Evolutionary conservation across 2,888 invertebrate species (phyloP).

Genomic region (Lobophora halterata): DNA sequence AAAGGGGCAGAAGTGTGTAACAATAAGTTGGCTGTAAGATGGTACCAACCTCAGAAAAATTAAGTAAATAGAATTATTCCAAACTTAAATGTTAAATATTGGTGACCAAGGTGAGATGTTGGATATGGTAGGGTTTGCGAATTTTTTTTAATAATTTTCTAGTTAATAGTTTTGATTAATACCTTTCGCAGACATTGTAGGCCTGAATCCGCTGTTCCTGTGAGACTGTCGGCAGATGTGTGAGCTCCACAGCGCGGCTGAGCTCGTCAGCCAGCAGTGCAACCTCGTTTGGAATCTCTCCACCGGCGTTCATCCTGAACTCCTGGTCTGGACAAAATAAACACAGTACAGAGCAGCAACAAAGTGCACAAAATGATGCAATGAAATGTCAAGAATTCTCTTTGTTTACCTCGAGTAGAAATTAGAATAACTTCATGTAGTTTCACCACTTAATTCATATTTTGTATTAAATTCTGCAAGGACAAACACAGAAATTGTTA

Average conservation of each 20-base stretch:
- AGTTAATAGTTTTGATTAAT: constrained; percentile 7
- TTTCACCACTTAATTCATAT: constrained; percentile 38
- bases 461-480: constrained; percentile 29
- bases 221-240: constrained; percentile 88
- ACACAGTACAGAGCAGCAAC: constrained; percentile 9
- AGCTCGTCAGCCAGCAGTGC: constrained; percentile 87
- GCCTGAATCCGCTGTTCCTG: constrained; percentile 90
- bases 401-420: constrained; percentile 48
- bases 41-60: too few relatives aligned
- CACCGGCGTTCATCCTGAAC: constrained; percentile 61
- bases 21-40: too few relatives aligned
- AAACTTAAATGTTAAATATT: too few relatives aligned
- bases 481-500: constrained; percentile 8
- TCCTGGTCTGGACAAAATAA: constrained; percentile 29
- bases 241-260: constrained; percentile 90
- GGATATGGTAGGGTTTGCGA: too few relatives aligned
- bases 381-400: constrained; percentile 6
- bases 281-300: constrained; percentile 81
- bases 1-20: too few relatives aligned
- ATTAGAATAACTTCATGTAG: constrained; percentile 35
- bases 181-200: constrained; percentile 90
- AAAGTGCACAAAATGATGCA: constrained; percentile 26
- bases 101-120: too few relatives aligned
- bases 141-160: neutral
- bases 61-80: too few relatives aligned